These are phyloP conservation scores for Limonius californicus DNA, from an alignment of 1,140 invertebrate genomes.

Conservation along the genomic window DNA sequence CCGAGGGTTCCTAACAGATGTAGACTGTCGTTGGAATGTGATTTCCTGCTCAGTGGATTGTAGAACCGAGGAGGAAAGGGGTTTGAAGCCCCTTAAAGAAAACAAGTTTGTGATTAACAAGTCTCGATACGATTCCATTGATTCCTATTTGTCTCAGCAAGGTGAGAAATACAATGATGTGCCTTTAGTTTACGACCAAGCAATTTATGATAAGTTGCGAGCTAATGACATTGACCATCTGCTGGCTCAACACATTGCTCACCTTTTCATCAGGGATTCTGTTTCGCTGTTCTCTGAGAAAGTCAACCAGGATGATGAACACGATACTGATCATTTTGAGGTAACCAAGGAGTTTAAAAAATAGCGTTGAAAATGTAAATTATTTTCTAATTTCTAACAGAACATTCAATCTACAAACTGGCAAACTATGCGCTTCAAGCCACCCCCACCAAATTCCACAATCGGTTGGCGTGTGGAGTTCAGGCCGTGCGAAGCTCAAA, in stretches of 20 bases:
- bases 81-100: conserved; percentile 68
- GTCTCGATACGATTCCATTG: conserved; percentile 96
- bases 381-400: conserved; percentile 50
- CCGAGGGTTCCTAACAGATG: conserved; percentile 89
- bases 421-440: conserved; percentile 99
- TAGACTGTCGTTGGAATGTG: conserved; percentile 96
- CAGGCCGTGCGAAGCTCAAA: conserved; percentile 95
- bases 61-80: conserved; percentile 90
- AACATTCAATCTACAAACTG: conserved; percentile 99
- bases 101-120: conserved; percentile 88
- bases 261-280: conserved; percentile 97
- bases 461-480: conserved; percentile 99
- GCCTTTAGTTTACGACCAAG: conserved; percentile 79
- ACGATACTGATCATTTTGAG: conserved; percentile 98
- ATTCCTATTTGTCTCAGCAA: conserved; percentile 89
- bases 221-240: conserved; percentile 87
- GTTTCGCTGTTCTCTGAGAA: conserved; percentile 96
- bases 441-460: conserved; percentile 88
- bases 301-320: conserved; percentile 87
- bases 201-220: conserved; percentile 75
- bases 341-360: conserved; percentile 53
- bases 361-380: neutral
- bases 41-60: conserved; percentile 95
- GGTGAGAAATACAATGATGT: conserved; percentile 92
- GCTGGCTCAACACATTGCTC: conserved; percentile 92